A percentile compares a stretch with the other conserved stretches of the same genome.
Evolutionary conservation across 2,113 vertebrate genomes (phyloP).

Genomic region (Brachyhypopomus occidentalis): DNA sequence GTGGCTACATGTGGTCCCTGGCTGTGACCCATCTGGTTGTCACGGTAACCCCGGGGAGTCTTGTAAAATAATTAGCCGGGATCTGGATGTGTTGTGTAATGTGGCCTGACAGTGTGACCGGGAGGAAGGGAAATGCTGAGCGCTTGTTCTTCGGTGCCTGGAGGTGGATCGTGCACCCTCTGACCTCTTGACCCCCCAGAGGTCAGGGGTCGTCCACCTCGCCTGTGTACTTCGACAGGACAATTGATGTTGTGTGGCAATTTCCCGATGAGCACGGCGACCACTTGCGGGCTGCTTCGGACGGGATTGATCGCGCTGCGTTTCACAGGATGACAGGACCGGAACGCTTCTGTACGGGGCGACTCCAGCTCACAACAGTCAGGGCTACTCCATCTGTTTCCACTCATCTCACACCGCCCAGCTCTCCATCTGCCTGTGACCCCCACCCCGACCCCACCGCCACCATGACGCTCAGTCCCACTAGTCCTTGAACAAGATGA

Average conservation of each 20-base stretch:
- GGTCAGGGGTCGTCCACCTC: constrained; percentile 58
- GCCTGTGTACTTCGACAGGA: constrained; percentile 50
- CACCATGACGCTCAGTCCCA: constrained; percentile 34
- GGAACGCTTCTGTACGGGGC: constrained; percentile 35
- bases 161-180: constrained; percentile 34
- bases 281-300: background rate
- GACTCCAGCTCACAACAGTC: constrained; percentile 43
- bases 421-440: constrained; percentile 57
- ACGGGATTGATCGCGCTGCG: constrained; percentile 62
- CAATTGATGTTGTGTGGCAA: constrained; percentile 63
- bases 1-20: constrained; percentile 52
- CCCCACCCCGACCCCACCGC: background rate
- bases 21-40: constrained; percentile 61
- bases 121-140: constrained; percentile 33
- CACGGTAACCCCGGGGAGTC: constrained; percentile 59
- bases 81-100: constrained; percentile 55
- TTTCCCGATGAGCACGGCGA: constrained; percentile 46
- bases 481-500: background rate
- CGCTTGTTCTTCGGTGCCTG: background rate
- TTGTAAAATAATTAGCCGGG: constrained; percentile 65
- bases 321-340: constrained; percentile 56
- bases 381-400: constrained; percentile 63
- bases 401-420: constrained; percentile 63
- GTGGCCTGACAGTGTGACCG: constrained; percentile 54
- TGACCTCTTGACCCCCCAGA: constrained; percentile 48